Percentiles rank a stretch among this genome's conserved stretches.
Evolutionary conservation across 2,888 invertebrate species (phyloP).

Genomic region (Coleophora flavipennella): DNA sequence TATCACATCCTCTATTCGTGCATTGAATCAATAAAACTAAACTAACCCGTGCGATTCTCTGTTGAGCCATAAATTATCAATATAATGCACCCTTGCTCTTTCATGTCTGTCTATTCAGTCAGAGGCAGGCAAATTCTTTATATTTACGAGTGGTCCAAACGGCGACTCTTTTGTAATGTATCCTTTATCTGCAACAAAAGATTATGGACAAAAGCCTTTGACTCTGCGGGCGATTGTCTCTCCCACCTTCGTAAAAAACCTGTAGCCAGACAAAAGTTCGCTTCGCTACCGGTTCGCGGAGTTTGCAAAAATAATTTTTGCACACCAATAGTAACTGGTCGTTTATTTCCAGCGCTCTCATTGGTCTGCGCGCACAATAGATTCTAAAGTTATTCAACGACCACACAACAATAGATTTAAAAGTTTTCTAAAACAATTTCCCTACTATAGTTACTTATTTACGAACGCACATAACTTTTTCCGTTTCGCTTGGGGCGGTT

Average conservation of each 20-base stretch:
- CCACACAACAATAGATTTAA: slow-evolving; percentile 19
- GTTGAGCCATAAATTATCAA: slow-evolving; percentile 56
- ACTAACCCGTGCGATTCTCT: slow-evolving; percentile 43
- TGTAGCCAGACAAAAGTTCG: slow-evolving; percentile 42
- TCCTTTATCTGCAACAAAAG: slow-evolving; percentile 61
- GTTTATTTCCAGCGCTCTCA: slow-evolving; percentile 33
- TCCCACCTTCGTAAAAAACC: slow-evolving; percentile 34
- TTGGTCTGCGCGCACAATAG: slow-evolving; percentile 57
- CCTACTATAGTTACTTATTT: slow-evolving; percentile 35
- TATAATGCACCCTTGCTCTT: slow-evolving; percentile 63
- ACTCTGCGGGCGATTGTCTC: slow-evolving; percentile 38
- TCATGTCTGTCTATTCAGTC: slow-evolving; percentile 51
- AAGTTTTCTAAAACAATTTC: slow-evolving; percentile 30
- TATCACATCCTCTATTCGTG: slow-evolving; percentile 17
- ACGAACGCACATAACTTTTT: slow-evolving; percentile 34
- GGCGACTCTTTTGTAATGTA: slow-evolving; percentile 58
- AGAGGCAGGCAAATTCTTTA: slow-evolving; percentile 52
- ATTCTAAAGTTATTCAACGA: slow-evolving; percentile 27
- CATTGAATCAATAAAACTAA: slow-evolving; percentile 42
- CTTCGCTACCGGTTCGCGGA: slow-evolving; percentile 42
- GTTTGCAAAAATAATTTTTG: slow-evolving; percentile 65
- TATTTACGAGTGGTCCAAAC: slow-evolving; percentile 58
- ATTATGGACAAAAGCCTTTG: slow-evolving; percentile 49
- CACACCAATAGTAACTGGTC: slow-evolving; percentile 59
- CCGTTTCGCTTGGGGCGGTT: slow-evolving; percentile 30